Base-by-base conservation (phyloP, 2,888 invertebrate genomes). In the Gerris lacustris region DNA sequence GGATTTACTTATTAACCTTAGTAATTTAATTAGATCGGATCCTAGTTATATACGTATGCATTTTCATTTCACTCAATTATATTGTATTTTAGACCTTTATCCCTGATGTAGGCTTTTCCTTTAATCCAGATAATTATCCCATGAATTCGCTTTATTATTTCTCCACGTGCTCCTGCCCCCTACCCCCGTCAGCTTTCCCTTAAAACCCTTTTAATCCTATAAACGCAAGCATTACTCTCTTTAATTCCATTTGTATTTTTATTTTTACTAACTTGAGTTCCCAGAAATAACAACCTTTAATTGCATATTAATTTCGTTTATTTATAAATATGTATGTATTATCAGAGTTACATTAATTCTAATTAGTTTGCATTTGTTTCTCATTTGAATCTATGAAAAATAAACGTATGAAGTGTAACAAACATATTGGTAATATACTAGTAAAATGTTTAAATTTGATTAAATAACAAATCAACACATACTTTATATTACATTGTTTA, bases 1-100 rank as follows among this genome's bases (percentile, higher is more conserved):
- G 55, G 55, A 55, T 55, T 55, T 55, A 55, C 55, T 55, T 55
- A 55, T 55, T 55, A 55, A 55, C 55, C 55, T 55, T 4, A 55
- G 55, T 55, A 55, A 55, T 55, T 55, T 55, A 55, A 55, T 55
- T 55, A 15, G 55, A 15, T 55, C 55, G 15, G 15, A 11, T 55
- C 55, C 55, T 55, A 11, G 9, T 2, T 4, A 55, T 55, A 55
- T 4, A 5, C 15, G 55, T 15, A 55, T 55, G 55, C 9, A 5
- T 55, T 55, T 55, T 55, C 55, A 55, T 55, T 55, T 55, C 11
- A 2, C 55, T 55, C 55, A 15, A 55, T 55, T 55, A 55, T 55
- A 55, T 55, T 15, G 15, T 11, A 15, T 15, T 55, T 31, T 31
- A 31, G 31, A 31, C 55, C 55, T 55, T 55, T 55, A 55, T 55